These are phyloP conservation scores for Venusia cambrica DNA, from an alignment of 2,888 invertebrate genomes.

Conservation along the genomic window DNA sequence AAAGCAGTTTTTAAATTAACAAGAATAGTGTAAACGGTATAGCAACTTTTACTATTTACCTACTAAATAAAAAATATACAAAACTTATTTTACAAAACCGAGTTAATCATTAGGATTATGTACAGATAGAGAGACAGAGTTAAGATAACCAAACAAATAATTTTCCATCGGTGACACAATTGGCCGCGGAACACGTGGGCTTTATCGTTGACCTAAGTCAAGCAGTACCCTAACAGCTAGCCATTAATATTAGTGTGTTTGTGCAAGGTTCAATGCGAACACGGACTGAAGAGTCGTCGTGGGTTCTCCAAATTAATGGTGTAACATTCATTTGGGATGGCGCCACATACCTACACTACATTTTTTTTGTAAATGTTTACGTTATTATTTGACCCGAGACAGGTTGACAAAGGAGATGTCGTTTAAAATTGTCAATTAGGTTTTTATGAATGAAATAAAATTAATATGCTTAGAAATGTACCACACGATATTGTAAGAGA, in stretches of 20 bases:
- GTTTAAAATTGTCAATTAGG: conserved; percentile 12
- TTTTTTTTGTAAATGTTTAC: not conserved
- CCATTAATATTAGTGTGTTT: conserved; percentile 29
- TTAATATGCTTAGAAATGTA: no score
- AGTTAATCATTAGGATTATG: no score
- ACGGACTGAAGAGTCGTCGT: conserved; percentile 22
- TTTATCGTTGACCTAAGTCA: no score
- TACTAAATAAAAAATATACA: no score
- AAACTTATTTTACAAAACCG: no score
- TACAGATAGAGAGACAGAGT: no score
- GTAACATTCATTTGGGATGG: conserved; percentile 21
- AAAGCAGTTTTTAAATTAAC: conserved; percentile 8
- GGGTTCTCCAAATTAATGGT: conserved; percentile 21
- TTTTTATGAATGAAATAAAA: no score
- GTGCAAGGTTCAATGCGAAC: conserved; percentile 25
- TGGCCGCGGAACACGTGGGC: no score
- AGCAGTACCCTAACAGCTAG: conserved; percentile 15
- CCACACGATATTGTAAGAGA: no score
- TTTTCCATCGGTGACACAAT: no score
- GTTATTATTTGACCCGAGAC: conserved; percentile 6
- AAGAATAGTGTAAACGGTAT: not conserved
- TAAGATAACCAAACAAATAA: no score
- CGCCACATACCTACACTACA: conserved; percentile 23
- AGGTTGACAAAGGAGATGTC: conserved; percentile 14
- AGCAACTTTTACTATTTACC: no score